Evolutionary conservation across 2,113 vertebrate genomes (phyloP), one percentile per base, ranked within the genome.

Genomic region (Phocoena phocoena): DNA sequence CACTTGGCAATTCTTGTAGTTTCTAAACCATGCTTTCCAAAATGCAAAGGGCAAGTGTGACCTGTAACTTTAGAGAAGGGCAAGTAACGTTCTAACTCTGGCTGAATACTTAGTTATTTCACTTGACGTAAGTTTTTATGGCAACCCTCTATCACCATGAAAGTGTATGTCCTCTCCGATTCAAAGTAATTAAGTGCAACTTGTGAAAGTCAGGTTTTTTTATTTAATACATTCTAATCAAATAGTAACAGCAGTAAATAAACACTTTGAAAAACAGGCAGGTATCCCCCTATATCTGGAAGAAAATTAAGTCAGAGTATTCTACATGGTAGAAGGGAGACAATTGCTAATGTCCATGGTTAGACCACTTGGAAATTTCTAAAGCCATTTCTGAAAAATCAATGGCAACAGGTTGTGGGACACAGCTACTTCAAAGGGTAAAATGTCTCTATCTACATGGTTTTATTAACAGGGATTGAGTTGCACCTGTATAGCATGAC

Each of bases 321-420:
- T 99, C 99, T 99, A 98, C 98, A 99, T 74, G 98, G 99, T 99
- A 99, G 98, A 99, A 98, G 98, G 97, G 98, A 98, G 93, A 81
- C 92, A 98, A 98, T 97, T 98, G 97, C 97, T 97, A 95, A 97
- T 97, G 98, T 97, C 97, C 97, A 95, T 96, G 97, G 97, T 96
- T 91, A 97, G 93, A 98, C 92, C 97, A 96, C 50, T 7, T 90
- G 93, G 68, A 90, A 95, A 97, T 92, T 96, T 97, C 95, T 96
- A 98, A 88, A 97, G 96, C 97, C 98, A 98, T 98, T 96, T 96
- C 88, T 44, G 97, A 98, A 98, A 96, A 98, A 94, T 80, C 76
- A 97, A 93, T 85, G 98, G 98, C 98, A 97, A 98, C 38, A 76
- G 96, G 50, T 86, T 88, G 87, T 87, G 83, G 92, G 97, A 97